phyloP scores from a whole-genome alignment of 2,113 vertebrate species.

The Dipodomys spectabilis region DNA sequence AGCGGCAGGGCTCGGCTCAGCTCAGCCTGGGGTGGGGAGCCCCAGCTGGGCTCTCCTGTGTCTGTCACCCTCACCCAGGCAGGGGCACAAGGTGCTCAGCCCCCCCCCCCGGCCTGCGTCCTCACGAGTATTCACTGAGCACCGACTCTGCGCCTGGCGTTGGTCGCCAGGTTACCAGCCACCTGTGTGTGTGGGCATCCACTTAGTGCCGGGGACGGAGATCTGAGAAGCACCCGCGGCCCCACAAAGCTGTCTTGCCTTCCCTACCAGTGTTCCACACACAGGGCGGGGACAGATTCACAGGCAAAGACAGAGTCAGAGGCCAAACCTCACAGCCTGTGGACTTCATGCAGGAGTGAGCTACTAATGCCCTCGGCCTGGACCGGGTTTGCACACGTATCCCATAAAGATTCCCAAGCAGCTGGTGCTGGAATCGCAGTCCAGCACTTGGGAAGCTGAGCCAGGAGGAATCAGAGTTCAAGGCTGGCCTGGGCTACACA shows the following conservation, averaged over 20 bases:
- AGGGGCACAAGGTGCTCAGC: rapidly evolving
- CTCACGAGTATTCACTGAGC: not conserved
- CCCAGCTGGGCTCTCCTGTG: not conserved
- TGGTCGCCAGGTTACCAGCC: too few relatives aligned
- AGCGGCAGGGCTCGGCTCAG: not conserved
- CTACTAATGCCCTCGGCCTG: not conserved
- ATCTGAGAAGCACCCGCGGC: not conserved
- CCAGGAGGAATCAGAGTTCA: rapidly evolving
- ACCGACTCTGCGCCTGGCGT: not conserved
- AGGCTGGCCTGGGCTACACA: not conserved
- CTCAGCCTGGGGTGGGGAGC: not conserved
- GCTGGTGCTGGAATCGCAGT: too few relatives aligned
- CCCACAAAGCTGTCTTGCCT: not conserved
- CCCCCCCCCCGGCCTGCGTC: rapidly evolving
- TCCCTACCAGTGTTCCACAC: too few relatives aligned
- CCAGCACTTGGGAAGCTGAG: not conserved
- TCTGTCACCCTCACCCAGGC: not conserved
- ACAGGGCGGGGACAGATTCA: not conserved
- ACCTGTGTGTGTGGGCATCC: not conserved
- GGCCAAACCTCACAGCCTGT: not conserved
- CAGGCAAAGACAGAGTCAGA: not conserved
- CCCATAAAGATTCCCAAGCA: too few relatives aligned
- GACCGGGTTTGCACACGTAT: not conserved
- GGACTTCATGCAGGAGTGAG: not conserved
- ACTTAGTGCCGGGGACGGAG: rapidly evolving